Percentiles rank a stretch among this genome's conserved stretches.
Conservation (phyloP, 92 coral and sea anemone species). For the Epizoanthus stellaris region DNA sequence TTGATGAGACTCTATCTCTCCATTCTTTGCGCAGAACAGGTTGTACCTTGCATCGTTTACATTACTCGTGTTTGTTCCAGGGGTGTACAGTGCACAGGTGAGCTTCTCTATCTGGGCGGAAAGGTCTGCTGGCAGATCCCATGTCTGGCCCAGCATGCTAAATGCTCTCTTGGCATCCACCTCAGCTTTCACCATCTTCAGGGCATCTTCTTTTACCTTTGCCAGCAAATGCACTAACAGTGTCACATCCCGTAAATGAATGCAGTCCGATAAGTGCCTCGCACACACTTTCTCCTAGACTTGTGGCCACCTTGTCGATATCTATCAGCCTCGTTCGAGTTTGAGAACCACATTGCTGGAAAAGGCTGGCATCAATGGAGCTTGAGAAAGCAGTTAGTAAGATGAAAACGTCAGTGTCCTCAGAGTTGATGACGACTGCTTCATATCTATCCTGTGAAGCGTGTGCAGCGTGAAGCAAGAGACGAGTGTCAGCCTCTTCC, state of each 20-base stretch:
- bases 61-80: slow-evolving; percentile 7
- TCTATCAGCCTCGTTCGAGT: slow-evolving; percentile 50
- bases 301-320: slow-evolving; percentile 39
- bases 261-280: slow-evolving; percentile 43
- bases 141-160: no score
- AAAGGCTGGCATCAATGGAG: slow-evolving; percentile 39
- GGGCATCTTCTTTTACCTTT: slow-evolving; percentile 16
- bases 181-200: neutral
- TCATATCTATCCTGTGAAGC: slow-evolving; percentile 46
- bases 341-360: slow-evolving; percentile 37
- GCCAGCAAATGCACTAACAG: slow-evolving; percentile 47
- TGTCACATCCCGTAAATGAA: slow-evolving; percentile 49
- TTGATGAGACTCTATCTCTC: slow-evolving; percentile 35
- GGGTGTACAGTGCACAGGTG: slow-evolving; percentile 26
- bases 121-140: no score
- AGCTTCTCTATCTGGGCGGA: no score
- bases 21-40: slow-evolving; percentile 35
- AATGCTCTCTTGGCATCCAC: no score
- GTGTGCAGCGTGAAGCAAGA: slow-evolving; percentile 56
- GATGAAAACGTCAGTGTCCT: slow-evolving; percentile 57
- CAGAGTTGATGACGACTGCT: slow-evolving; percentile 46
- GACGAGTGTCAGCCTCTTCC: slow-evolving; percentile 67
- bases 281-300: slow-evolving; percentile 21
- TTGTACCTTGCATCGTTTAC: slow-evolving; percentile 18
- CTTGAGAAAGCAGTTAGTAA: slow-evolving; percentile 36